A percentile compares a stretch with the other conserved stretches of the same genome.
phyloP scores from a whole-genome alignment of 2,797 vertebrate genomes.

The Microctenopoma lineatum region DNA sequence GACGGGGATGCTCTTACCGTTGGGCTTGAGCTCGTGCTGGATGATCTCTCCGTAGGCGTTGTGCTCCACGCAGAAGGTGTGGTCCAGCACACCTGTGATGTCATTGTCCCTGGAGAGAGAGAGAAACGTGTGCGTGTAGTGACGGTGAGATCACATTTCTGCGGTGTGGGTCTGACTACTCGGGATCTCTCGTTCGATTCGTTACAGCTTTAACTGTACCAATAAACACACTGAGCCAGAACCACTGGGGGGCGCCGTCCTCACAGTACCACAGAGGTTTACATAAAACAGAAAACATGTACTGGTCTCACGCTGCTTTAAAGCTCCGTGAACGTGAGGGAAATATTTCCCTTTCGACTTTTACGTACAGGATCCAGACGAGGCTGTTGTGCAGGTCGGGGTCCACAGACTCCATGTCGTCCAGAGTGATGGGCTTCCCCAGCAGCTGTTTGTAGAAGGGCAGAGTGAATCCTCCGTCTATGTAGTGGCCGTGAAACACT shows the following conservation, averaged over 20 bases:
- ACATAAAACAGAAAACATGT: too few species aligned
- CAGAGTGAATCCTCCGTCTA: slow-evolving; percentile 95
- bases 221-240: neutral
- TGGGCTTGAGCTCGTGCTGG: slow-evolving; percentile 97
- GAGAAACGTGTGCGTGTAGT: neutral
- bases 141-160: too few species aligned
- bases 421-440: slow-evolving; percentile 96
- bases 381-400: slow-evolving; percentile 98
- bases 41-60: slow-evolving; percentile 97
- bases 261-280: neutral
- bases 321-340: too few species aligned
- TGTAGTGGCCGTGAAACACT: slow-evolving; percentile 98
- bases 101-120: slow-evolving; percentile 86
- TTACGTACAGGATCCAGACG: slow-evolving; percentile 96
- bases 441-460: slow-evolving; percentile 98
- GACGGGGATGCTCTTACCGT: slow-evolving; percentile 93
- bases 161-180: too few species aligned
- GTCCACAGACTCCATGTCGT: slow-evolving; percentile 97
- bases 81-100: slow-evolving; percentile 97
- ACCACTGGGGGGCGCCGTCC: slow-evolving; percentile 51
- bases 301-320: too few species aligned
- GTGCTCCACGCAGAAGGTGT: slow-evolving; percentile 98
- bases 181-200: too few species aligned
- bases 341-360: too few species aligned
- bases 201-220: too few species aligned